These are phyloP conservation scores for Enteromius afrohamiltoni DNA, from an alignment of 2,797 vertebrate genomes.

Conservation along the genomic window DNA sequence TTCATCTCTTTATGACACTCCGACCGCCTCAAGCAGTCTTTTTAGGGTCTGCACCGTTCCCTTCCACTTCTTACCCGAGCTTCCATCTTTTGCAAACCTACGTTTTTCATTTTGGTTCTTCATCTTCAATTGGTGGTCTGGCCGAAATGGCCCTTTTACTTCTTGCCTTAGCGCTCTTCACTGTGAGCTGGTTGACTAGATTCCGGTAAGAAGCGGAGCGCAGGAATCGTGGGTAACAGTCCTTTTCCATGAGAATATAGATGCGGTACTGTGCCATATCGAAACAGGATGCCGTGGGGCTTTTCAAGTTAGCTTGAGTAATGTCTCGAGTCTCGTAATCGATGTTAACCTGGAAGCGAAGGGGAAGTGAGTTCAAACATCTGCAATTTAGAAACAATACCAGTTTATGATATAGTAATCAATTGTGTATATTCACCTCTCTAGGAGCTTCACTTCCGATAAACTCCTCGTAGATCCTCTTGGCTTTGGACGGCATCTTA, in stretches of 20 bases:
- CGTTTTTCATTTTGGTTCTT: conserved; percentile 37
- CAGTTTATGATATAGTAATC: not conserved
- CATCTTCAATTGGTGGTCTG: not conserved
- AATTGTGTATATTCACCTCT: conserved; percentile 79
- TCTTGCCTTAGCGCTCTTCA: conserved; percentile 51
- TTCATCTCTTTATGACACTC: not conserved
- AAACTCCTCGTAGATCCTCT: conserved; percentile 92
- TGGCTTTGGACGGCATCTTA: conserved; percentile 86
- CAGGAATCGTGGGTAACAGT: conserved; percentile 82
- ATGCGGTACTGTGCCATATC: conserved; percentile 78
- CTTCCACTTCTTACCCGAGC: conserved; percentile 25
- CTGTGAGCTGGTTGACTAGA: conserved; percentile 68
- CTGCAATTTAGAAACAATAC: not conserved
- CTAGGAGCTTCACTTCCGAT: conserved; percentile 91
- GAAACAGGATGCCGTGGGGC: conserved; percentile 71
- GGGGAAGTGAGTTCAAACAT: conserved; percentile 37
- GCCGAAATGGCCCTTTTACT: conserved; percentile 45
- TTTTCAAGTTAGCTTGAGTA: conserved; percentile 77
- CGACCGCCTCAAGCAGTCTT: not conserved
- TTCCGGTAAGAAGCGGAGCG: conserved; percentile 75
- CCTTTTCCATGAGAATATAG: conserved; percentile 84
- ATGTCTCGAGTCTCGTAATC: conserved; percentile 82
- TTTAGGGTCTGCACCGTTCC: conserved; percentile 23
- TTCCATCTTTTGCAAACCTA: conserved; percentile 16
- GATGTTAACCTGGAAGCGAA: conserved; percentile 75